These are phyloP conservation scores for Antheraea pernyi DNA, from an alignment of 1,140 invertebrate species.

Conservation along the genomic window DNA sequence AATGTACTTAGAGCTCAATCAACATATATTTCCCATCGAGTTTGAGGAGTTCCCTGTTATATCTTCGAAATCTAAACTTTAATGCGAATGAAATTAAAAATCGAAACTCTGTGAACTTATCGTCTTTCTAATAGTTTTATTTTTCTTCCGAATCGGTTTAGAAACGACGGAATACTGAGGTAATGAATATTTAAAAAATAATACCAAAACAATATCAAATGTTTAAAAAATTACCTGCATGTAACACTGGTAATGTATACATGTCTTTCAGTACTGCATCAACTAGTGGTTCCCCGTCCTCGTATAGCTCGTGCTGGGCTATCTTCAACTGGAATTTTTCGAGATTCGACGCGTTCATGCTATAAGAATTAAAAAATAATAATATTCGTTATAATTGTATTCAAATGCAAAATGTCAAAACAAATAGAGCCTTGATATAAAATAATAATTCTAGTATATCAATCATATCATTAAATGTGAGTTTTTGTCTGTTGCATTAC, in stretches of 20 bases:
- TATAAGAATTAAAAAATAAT: conserved; percentile 78
- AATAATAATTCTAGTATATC: not conserved
- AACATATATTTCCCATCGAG: no score
- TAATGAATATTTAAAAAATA: no score
- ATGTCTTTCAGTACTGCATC: conserved; percentile 87
- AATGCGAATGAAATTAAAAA: no score
- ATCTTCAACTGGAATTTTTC: conserved; percentile 94
- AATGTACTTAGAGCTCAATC: not conserved
- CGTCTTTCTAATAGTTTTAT: no score
- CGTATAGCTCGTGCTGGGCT: conserved; percentile 91
- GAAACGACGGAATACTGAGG: not conserved
- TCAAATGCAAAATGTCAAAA: not conserved
- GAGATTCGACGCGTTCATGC: conserved; percentile 86
- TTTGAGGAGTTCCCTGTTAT: no score
- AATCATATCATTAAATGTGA: not conserved
- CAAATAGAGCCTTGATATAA: not conserved
- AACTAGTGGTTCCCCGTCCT: conserved; percentile 86
- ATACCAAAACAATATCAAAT: no score
- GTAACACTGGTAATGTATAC: conserved; percentile 86
- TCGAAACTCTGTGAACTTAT: no score
- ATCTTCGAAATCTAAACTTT: no score
- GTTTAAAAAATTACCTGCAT: conserved; percentile 84
- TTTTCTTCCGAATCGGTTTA: no score
- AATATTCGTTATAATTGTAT: no score
- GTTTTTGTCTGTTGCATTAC: not conserved